Percentiles rank a stretch among this genome's conserved stretches.
Conservation (phyloP, 2,113 vertebrate genomes). For the Pteropus alecto region DNA sequence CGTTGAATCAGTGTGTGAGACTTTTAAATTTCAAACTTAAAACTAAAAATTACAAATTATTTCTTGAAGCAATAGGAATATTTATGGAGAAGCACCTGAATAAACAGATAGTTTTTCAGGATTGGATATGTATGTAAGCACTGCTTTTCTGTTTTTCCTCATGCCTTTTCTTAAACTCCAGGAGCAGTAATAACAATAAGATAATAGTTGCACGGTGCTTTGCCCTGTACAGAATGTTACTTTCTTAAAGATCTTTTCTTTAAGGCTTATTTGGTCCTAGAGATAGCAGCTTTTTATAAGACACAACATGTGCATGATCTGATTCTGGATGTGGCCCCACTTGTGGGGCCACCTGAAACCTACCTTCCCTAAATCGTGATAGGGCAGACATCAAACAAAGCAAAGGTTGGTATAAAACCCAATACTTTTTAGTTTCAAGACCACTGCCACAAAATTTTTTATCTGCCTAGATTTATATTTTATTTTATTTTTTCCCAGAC, state of each 20-base stretch:
- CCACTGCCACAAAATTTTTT: not conserved
- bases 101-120: not conserved
- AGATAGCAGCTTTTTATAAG: not conserved
- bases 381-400: not conserved
- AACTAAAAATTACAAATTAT: not conserved
- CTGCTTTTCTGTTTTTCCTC: not conserved
- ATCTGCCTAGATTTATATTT: not conserved
- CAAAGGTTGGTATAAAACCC: not conserved
- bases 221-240: not conserved
- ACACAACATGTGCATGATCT: not conserved
- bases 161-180: not conserved
- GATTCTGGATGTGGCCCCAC: not conserved
- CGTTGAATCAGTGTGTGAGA: not conserved
- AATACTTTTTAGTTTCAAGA: not conserved
- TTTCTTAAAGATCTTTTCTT: not conserved
- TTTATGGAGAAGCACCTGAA: not conserved
- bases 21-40: constrained; percentile 25
- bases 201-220: not conserved
- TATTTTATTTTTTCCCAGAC: constrained; percentile 84
- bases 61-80: not conserved
- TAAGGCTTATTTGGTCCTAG: not conserved
- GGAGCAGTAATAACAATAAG: not conserved
- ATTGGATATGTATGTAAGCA: not conserved
- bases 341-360: not conserved
- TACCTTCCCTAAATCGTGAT: not conserved